A percentile compares a stretch with the other conserved stretches of the same genome.
Conservation (phyloP, 1,140 invertebrate species). For the Wasmannia auropunctata region DNA sequence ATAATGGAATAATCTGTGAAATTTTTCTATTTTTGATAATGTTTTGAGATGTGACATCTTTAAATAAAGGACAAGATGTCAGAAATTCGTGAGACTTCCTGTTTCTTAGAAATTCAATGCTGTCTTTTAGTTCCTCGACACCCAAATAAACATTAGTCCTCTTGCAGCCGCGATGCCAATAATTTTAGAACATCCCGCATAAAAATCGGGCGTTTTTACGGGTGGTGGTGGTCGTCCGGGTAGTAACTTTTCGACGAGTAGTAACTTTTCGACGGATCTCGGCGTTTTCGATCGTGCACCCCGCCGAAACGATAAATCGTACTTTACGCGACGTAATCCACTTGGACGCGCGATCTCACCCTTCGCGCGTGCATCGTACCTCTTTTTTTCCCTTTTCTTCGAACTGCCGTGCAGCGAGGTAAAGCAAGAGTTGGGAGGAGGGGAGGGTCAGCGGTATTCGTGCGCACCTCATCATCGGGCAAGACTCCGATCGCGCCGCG, state of each 20-base stretch:
- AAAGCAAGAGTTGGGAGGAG: too few relatives aligned
- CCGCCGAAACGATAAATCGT: slow-evolving; percentile 41
- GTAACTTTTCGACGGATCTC: neutral
- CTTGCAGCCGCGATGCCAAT: too few relatives aligned
- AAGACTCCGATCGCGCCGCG: slow-evolving; percentile 19
- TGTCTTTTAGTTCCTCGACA: neutral
- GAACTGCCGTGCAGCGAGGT: neutral
- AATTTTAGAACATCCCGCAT: neutral
- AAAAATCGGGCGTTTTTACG: neutral
- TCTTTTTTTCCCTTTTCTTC: neutral
- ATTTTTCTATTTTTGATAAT: too few relatives aligned
- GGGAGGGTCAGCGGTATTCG: slow-evolving; percentile 14
- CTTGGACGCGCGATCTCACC: neutral
- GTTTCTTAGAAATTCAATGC: neutral
- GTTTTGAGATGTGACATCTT: too few relatives aligned
- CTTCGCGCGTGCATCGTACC: neutral
- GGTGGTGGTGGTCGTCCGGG: too few relatives aligned
- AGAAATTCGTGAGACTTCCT: too few relatives aligned
- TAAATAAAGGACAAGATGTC: too few relatives aligned
- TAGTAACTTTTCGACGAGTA: too few relatives aligned
- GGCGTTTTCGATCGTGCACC: slow-evolving; percentile 1
- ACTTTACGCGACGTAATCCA: slow-evolving; percentile 33
- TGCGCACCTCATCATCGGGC: slow-evolving; percentile 3
- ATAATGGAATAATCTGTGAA: too few relatives aligned
- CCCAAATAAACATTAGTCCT: neutral